These are phyloP conservation scores for Physeter macrocephalus DNA, from an alignment of 2,113 vertebrate species.

Conservation along the genomic window DNA sequence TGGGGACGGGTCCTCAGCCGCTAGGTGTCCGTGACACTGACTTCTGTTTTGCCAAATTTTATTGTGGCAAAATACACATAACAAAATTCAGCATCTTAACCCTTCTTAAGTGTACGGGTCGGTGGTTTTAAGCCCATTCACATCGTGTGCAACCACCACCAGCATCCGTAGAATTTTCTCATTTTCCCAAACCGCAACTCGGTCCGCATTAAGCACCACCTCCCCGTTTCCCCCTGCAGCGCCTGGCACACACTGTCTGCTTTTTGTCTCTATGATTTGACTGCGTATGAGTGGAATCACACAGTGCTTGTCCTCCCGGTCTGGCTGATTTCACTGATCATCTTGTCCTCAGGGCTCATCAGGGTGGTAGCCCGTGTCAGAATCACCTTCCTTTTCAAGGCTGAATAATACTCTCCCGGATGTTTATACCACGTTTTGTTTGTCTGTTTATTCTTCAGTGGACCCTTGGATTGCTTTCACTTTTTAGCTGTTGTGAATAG, in stretches of 20 bases:
- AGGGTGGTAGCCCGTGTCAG: fast-evolving
- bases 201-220: fast-evolving
- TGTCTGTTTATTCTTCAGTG: fast-evolving
- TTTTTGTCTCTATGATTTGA: fast-evolving
- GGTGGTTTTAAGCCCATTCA: fast-evolving
- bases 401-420: fast-evolving
- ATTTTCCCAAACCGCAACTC: not conserved
- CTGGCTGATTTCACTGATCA: not conserved
- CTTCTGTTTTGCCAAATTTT: not conserved
- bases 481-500: not conserved
- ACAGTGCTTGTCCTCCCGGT: not conserved
- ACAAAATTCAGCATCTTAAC: no score
- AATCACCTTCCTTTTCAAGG: not conserved
- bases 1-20: not conserved
- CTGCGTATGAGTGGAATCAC: no score
- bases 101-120: not conserved
- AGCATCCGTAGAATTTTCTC: not conserved
- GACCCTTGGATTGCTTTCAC: not conserved
- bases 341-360: not conserved
- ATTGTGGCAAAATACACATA: not conserved
- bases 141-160: fast-evolving
- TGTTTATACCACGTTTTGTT: not conserved
- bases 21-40: not conserved
- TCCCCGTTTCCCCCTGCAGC: not conserved
- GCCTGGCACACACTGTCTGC: fast-evolving